Evolutionary conservation across 1,140 invertebrate species (phyloP).

Genomic region (Tetraneura akinire): DNA sequence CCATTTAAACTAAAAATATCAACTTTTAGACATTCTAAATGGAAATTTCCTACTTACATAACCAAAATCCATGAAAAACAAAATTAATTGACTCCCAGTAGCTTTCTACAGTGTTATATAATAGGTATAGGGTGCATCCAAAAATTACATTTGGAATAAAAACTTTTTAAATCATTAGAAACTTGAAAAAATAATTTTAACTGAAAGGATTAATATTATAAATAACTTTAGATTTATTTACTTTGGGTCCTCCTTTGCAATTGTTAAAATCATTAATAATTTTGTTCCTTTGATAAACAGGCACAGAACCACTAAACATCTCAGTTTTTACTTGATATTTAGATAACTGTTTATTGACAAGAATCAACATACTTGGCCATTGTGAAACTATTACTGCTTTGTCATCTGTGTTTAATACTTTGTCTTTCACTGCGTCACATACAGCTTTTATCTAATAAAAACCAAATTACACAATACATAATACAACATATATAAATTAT

Average conservation of each 20-base stretch:
- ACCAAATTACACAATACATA: too few species aligned
- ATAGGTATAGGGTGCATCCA: too few species aligned
- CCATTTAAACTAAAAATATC: too few species aligned
- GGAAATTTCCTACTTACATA: too few species aligned
- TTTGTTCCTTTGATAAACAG: conserved; percentile 63
- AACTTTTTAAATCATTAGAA: not conserved
- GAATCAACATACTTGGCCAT: conserved; percentile 76
- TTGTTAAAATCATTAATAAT: conserved; percentile 76
- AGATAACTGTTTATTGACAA: conserved; percentile 68
- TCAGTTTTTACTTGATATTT: conserved; percentile 62
- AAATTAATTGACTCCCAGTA: not conserved
- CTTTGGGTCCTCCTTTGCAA: conserved; percentile 61
- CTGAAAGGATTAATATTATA: not conserved
- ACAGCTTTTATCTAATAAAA: conserved; percentile 63
- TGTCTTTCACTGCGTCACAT: conserved; percentile 64
- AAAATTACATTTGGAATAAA: not conserved
- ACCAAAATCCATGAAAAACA: not conserved
- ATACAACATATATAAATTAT: too few species aligned
- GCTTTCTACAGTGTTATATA: too few species aligned
- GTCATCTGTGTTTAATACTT: conserved; percentile 64
- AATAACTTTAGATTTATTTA: conserved; percentile 56
- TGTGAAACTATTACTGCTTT: conserved; percentile 86
- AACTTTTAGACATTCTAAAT: too few species aligned
- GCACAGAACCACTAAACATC: conserved; percentile 70
- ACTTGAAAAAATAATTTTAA: not conserved